Base-by-base conservation (phyloP, 1,140 invertebrate species). In the Drosophila athabasca region DNA sequence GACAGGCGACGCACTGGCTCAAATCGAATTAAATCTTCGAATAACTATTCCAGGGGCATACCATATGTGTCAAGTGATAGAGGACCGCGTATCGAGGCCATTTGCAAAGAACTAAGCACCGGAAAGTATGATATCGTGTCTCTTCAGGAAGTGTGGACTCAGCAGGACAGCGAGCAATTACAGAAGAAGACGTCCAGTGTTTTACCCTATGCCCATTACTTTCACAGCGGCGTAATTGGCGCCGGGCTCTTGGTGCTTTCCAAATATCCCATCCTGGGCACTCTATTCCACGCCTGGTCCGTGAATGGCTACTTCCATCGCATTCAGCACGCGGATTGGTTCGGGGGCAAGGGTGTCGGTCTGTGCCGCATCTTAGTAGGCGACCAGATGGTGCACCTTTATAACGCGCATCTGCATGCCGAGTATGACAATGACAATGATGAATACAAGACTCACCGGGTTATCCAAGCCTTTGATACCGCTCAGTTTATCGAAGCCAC, bases 251-350 rank as follows among this genome's bases (percentile, higher is more conserved):
- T 98, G 92, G 94, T 99, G 39, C 95, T 99, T 66, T 98, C 97
- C 22, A 95, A 95, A 90, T 95, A 95, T 93, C 93, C 94, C n/a
- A 98, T 99, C 48, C 92, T 96, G 81, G 96, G 98, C 90, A 96
- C 96, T 0, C 95, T 98, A 87, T 98, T 97, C 79, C 96, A 98
- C 92, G 95, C 96, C 64, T 99, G 97, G 95, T 94, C 97, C 31
- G 92, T 99, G n/a, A 99, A 99, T 94, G 98, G 98, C 3, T 99
- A 99, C 90, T 95, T 98, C 55, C 98, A 99, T 91, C 98, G 98
- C 92, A 94, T 99, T 72, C 96, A 98, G 50, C 98, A 99, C 92
- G 98, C 97, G 1, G 98, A 99, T 91, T 99, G 98, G 98, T 99
- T 98, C 93, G 98, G 97, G 54, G 98, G 98, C 6, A 99, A 99